Base-by-base conservation (phyloP, 92 coral and sea anemone species). In the Chrysogorgia sp. region DNA sequence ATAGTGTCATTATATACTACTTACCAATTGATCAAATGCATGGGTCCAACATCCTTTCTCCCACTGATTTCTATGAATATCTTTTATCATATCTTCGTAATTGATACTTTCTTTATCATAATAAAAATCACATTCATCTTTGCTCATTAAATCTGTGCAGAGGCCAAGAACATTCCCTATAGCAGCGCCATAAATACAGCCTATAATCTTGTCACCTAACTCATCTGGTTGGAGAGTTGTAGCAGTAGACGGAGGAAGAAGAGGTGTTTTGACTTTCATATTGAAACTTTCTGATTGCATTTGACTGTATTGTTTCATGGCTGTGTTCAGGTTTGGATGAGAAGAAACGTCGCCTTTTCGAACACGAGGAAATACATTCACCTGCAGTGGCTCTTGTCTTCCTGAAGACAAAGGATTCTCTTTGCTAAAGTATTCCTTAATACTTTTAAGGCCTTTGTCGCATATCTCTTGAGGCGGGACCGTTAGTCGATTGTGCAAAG, bases 121-220 rank as follows among this genome's bases (percentile, higher is more conserved):
- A 75, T 93, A 88, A 82, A 93, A 93, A 10, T 58, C 56, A 65
- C 98, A 93, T 78, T 93, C 98, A 80, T 91, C 96, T 17, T 91
- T 92, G 37, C 72, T 88, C 91, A 93, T 79, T 52, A 93, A 93
- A 60, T 91, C 98, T n/a, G 98, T 91, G 33, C 90, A 91, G 9
- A 91, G 59, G 58, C 98, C 98, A 63, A 93, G 63, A 63, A 97
- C 94, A 83, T 89, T 96, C 0, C 90, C 97, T 10, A 93, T 77
- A n/a, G 98, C 98, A 32, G 98, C 97, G 35, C 98, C 98, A 85
- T 93, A 93, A 45, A 93, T 48, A 63, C 98, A 91, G 21, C 98
- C 98, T 66, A 93, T 89, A 52, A 93, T 88, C 84, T 79, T 93
- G 75, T 93, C 91, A 19, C 90, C 90, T 40, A 93, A 86, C 41